Percentiles rank a stretch among this genome's conserved stretches.
Evolutionary conservation across 2,113 vertebrate species (phyloP).

Genomic region (Shinisaurus crocodilurus): DNA sequence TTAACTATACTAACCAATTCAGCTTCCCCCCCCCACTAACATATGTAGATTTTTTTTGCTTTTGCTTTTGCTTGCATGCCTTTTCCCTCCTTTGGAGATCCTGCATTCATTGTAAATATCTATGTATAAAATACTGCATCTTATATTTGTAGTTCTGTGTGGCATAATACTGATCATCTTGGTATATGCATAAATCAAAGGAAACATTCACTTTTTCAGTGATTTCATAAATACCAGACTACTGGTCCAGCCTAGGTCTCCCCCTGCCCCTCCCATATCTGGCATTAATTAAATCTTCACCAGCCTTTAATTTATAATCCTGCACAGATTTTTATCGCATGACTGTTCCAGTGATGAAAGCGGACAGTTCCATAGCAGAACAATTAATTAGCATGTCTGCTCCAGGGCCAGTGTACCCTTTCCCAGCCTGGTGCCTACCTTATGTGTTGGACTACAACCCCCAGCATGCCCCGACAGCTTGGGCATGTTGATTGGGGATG

Average conservation of each 20-base stretch:
- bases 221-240: slow-evolving; percentile 24
- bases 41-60: slow-evolving; percentile 26
- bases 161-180: slow-evolving; percentile 52
- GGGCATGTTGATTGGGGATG: no score
- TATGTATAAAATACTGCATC: slow-evolving; percentile 42
- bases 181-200: slow-evolving; percentile 14
- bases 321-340: slow-evolving; percentile 52
- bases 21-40: neutral
- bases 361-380: slow-evolving; percentile 8
- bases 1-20: slow-evolving; percentile 29
- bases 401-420: slow-evolving; percentile 35
- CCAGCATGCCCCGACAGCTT: no score
- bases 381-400: slow-evolving; percentile 44
- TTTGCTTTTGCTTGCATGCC: slow-evolving; percentile 66
- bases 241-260: slow-evolving; percentile 14
- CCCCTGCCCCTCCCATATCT: slow-evolving; percentile 1
- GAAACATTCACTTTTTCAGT: neutral
- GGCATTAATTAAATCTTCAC: slow-evolving; percentile 51
- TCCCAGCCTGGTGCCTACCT: no score
- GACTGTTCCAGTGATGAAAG: slow-evolving; percentile 37
- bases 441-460: no score
- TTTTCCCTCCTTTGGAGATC: slow-evolving; percentile 41
- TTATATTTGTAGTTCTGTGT: slow-evolving; percentile 38
- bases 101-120: slow-evolving; percentile 52
- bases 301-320: slow-evolving; percentile 50